Base-by-base conservation (phyloP, 2,888 invertebrate species). In the Ichneumon xanthorius region DNA sequence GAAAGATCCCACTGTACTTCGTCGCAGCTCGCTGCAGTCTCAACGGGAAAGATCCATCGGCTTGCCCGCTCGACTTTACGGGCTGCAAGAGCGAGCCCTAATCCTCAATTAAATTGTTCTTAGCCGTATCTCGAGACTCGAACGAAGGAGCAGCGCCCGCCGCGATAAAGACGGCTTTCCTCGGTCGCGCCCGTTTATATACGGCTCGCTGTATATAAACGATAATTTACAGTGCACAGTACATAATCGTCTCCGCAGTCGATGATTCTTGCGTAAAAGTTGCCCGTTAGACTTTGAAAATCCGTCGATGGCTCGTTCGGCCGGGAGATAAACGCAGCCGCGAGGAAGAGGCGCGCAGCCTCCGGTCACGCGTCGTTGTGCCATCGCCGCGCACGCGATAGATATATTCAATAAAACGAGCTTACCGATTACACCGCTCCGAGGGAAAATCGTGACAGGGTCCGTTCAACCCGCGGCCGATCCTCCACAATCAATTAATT, bases 31-130 rank as follows among this genome's bases (percentile, higher is more conserved):
- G 55, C 55, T 11, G n/a, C 22, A 14, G 19, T 11, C 71, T 80
- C 58, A 58, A 50, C 22, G 55, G 22, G 55, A 22, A 55, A 55
- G n/a, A 55, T 55, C 55, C 22, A 22, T 84, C 80, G 80, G 55
- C 80, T 77, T 75, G 61, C 45, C 5, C 81, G 78, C 61, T 79
- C 83, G 33, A 77, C 83, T 89, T 88, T 87, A 90, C 82, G 85
- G 80, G 80, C 87, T 82, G 73, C 86, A 79, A 87, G 82, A 80
- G 75, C 84, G 45, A 55, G 78, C 71, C 45, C 45, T 86, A 84
- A 90, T 90, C 88, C 87, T 85, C 86, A 87, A 89, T 90, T 88
- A 87, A 88, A 89, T 77, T 88, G 86, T 88, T 85, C 82, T 89
- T 79, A 87, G 86, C 80, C 71, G 72, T 82, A 76, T 78, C 82